phyloP scores from a whole-genome alignment of 2,888 invertebrate genomes.

The Platynereis dumerilii region DNA sequence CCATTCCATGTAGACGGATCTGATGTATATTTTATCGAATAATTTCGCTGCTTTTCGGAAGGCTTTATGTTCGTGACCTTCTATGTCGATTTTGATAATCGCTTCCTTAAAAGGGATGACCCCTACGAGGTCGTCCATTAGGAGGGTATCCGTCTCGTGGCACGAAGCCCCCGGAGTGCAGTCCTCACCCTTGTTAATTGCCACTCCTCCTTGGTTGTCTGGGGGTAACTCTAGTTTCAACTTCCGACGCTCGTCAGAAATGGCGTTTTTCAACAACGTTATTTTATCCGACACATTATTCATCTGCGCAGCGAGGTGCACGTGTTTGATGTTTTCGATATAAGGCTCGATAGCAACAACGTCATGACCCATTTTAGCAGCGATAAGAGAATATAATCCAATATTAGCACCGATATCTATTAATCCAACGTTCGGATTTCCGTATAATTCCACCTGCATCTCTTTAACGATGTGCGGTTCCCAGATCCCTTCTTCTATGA shows the following conservation, averaged over 20 bases:
- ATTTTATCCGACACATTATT: constrained; percentile 24
- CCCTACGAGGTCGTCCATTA: constrained; percentile 33
- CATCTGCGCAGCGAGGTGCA: constrained; percentile 33
- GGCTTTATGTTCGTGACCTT: constrained; percentile 39
- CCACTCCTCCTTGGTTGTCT: constrained; percentile 35
- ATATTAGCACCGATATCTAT: constrained; percentile 37
- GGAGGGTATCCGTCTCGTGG: neutral
- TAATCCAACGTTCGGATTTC: constrained; percentile 19
- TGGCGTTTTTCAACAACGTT: constrained; percentile 33
- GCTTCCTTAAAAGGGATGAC: constrained; percentile 32
- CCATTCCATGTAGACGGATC: constrained; percentile 43
- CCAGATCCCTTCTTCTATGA: constrained; percentile 30
- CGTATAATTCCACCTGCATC: constrained; percentile 27
- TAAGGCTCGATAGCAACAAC: constrained; percentile 39
- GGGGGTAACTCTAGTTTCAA: constrained; percentile 13
- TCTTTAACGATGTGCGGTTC: constrained; percentile 34
- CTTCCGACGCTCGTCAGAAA: constrained; percentile 26
- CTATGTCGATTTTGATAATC: constrained; percentile 40
- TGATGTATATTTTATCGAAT: constrained; percentile 28
- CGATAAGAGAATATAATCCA: constrained; percentile 35
- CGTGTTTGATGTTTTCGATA: constrained; percentile 27
- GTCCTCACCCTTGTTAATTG: constrained; percentile 2
- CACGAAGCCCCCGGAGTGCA: neutral
- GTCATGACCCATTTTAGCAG: constrained; percentile 35
- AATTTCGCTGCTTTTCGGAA: constrained; percentile 27